Evolutionary conservation across 2,797 vertebrate species (phyloP).

Genomic region (Mus minutoides): DNA sequence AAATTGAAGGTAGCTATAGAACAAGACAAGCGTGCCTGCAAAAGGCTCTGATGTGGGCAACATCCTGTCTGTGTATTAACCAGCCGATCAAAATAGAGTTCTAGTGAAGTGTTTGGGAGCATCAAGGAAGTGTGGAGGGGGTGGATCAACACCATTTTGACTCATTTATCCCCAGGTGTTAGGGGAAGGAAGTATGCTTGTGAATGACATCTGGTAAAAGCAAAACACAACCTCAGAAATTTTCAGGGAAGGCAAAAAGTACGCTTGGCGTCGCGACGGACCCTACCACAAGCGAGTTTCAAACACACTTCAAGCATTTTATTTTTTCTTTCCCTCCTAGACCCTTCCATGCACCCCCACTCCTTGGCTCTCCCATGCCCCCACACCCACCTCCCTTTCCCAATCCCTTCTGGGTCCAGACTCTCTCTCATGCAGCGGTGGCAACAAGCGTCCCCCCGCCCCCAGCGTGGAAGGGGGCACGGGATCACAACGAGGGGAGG

Average conservation of each 20-base stretch:
- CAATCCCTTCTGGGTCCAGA: not conserved
- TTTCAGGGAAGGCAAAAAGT: slow-evolving; percentile 88
- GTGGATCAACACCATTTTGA: not conserved
- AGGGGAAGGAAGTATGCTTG: not conserved
- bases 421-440: slow-evolving; percentile 52
- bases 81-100: slow-evolving; percentile 5
- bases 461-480: slow-evolving; percentile 56
- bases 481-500: not conserved
- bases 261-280: slow-evolving; percentile 72
- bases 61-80: not conserved
- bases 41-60: not conserved
- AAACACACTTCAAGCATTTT: slow-evolving; percentile 74
- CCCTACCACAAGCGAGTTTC: slow-evolving; percentile 64
- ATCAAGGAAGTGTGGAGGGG: not conserved
- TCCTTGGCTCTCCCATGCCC: not conserved
- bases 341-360: slow-evolving; percentile 51
- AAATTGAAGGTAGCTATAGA: not conserved
- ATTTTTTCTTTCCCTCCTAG: not conserved
- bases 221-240: slow-evolving; percentile 31
- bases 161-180: slow-evolving; percentile 10
- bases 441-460: slow-evolving; percentile 29
- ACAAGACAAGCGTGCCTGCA: not conserved
- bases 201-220: slow-evolving; percentile 33
- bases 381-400: not conserved
- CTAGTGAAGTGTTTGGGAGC: slow-evolving; percentile 1